Conservation (phyloP, 2,888 invertebrate species). For the Cataglyphis albicans region DNA sequence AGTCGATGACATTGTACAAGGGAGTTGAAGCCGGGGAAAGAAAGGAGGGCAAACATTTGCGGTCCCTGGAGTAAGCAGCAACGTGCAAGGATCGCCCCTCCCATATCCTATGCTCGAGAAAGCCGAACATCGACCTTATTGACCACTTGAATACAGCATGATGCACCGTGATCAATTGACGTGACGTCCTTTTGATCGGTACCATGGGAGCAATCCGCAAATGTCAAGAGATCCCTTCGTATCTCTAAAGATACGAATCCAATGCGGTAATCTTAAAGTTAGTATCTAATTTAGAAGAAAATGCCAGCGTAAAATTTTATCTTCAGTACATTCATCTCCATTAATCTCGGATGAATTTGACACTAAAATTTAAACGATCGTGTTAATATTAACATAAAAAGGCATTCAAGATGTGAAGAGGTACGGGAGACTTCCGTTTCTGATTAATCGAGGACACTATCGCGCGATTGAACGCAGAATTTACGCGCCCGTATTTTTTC, state of each 20-base stretch:
- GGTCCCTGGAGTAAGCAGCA: constrained; percentile 69
- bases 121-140: constrained; percentile 79
- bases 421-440: background rate
- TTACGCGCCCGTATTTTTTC: constrained; percentile 47
- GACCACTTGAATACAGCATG: constrained; percentile 76
- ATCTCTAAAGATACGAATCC: background rate
- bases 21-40: constrained; percentile 87
- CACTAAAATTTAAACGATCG: background rate
- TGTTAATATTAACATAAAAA: constrained; percentile 1
- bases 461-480: constrained; percentile 44
- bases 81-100: constrained; percentile 80
- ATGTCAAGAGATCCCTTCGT: background rate
- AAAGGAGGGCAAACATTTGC: constrained; percentile 56
- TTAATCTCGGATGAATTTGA: background rate
- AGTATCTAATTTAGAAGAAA: background rate
- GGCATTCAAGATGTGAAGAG: background rate
- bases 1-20: constrained; percentile 72
- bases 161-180: constrained; percentile 67
- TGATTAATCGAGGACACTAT: constrained; percentile 20
- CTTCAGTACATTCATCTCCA: background rate
- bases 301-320: background rate
- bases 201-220: background rate
- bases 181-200: constrained; percentile 14
- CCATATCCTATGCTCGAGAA: constrained; percentile 73
- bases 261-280: background rate